phyloP scores from a whole-genome alignment of 2,888 invertebrate genomes.

The Drosophila neotestacea region DNA sequence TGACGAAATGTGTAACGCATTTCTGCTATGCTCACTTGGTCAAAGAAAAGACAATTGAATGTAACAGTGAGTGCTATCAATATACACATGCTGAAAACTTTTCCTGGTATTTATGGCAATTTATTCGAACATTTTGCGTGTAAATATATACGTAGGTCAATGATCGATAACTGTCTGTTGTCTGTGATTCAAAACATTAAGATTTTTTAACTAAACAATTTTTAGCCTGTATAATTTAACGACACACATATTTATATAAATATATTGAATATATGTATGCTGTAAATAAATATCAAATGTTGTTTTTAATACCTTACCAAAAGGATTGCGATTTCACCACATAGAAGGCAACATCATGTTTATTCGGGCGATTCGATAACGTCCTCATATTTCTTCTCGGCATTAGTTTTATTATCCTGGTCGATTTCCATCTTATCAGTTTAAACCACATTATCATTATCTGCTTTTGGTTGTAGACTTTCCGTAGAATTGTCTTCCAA shows the following conservation, averaged over 20 bases:
- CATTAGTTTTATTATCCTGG: neutral
- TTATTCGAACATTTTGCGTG: neutral
- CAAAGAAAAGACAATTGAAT: constrained; percentile 71
- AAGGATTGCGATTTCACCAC: neutral
- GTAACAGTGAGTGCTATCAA: constrained; percentile 11
- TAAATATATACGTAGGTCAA: too few relatives aligned
- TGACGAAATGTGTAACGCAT: neutral
- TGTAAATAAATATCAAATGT: constrained; percentile 48
- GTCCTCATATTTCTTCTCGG: neutral
- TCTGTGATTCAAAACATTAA: too few relatives aligned
- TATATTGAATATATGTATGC: constrained; percentile 53
- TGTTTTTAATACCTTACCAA: constrained; percentile 34
- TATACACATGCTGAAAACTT: constrained; percentile 8
- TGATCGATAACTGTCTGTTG: too few relatives aligned
- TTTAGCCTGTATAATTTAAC: too few relatives aligned
- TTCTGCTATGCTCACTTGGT: constrained; percentile 52
- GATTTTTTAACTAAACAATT: too few relatives aligned
- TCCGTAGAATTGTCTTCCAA: neutral
- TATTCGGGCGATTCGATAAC: neutral
- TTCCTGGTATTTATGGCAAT: constrained; percentile 23
- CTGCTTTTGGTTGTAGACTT: constrained; percentile 1
- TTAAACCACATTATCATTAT: neutral
- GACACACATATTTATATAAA: too few relatives aligned
- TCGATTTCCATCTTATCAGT: neutral
- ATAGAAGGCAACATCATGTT: neutral